phyloP scores from a whole-genome alignment of 2,888 invertebrate genomes.

The Antitype chi region DNA sequence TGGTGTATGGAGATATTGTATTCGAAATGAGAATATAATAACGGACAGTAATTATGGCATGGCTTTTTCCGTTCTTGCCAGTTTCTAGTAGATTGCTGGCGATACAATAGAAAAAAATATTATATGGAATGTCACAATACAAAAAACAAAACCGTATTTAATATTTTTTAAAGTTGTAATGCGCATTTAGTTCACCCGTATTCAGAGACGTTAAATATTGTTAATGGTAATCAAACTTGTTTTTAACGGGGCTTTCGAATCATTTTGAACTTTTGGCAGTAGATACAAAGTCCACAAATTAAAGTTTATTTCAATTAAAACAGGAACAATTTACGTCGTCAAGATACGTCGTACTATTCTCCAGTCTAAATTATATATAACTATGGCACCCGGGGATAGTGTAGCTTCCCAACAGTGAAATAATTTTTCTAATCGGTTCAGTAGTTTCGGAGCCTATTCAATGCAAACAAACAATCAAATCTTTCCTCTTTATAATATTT shows the following conservation, averaged over 20 bases:
- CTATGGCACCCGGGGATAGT: too few species aligned
- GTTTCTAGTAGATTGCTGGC: neutral
- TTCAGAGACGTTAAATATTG: neutral
- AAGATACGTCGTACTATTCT: neutral
- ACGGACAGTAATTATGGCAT: neutral
- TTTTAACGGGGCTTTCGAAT: neutral
- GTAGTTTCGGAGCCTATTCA: too few species aligned
- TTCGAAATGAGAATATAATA: constrained; percentile 4
- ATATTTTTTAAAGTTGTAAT: neutral
- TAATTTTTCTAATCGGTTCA: too few species aligned
- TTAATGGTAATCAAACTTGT: neutral
- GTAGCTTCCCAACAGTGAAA: too few species aligned
- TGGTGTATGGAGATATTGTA: constrained; percentile 22
- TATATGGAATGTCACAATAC: neutral
- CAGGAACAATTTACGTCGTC: too few species aligned
- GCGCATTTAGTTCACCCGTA: neutral
- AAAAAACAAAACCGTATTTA: neutral
- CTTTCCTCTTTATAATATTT: too few species aligned
- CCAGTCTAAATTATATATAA: too few species aligned
- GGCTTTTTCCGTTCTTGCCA: neutral
- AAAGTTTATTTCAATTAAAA: neutral
- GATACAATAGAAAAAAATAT: neutral
- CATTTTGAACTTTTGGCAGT: neutral
- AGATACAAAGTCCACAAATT: neutral
- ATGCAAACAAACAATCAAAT: too few species aligned